Conservation (phyloP, 2,888 invertebrate genomes). For the Piscicola geometra region DNA sequence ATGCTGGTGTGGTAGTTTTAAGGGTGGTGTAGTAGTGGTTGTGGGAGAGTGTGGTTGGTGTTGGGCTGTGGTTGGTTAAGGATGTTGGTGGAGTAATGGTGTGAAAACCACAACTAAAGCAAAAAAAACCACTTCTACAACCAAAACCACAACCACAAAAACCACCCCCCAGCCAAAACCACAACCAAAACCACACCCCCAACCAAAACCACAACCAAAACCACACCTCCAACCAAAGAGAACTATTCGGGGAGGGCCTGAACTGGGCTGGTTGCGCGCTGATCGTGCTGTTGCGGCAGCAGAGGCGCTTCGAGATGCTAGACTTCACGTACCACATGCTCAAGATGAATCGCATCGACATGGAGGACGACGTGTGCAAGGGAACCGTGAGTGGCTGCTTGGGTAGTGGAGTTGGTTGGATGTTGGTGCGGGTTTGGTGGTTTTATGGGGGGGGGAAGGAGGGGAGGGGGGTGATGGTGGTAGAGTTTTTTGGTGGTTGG, state of each 20-base stretch:
- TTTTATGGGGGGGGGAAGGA: no score
- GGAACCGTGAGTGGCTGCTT: constrained; percentile 86
- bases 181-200: neutral
- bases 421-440: neutral
- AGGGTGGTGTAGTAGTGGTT: no score
- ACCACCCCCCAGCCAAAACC: neutral
- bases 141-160: neutral
- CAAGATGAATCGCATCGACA: constrained; percentile 87
- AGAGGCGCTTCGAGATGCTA: constrained; percentile 88
- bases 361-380: constrained; percentile 88
- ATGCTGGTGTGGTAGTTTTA: no score
- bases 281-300: constrained; percentile 88
- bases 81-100: no score
- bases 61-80: no score
- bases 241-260: constrained; percentile 93
- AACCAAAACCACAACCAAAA: neutral
- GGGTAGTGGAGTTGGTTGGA: neutral
- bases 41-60: no score
- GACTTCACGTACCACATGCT: constrained; percentile 98
- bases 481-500: neutral
- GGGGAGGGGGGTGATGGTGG: no score
- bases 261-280: constrained; percentile 98
- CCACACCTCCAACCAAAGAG: constrained; percentile 58
- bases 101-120: no score
- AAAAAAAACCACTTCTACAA: no score